Percentiles rank a stretch among this genome's conserved stretches.
These are phyloP conservation scores for Panthera tigris DNA, from an alignment of 2,113 vertebrate genomes.

Conservation along the genomic window DNA sequence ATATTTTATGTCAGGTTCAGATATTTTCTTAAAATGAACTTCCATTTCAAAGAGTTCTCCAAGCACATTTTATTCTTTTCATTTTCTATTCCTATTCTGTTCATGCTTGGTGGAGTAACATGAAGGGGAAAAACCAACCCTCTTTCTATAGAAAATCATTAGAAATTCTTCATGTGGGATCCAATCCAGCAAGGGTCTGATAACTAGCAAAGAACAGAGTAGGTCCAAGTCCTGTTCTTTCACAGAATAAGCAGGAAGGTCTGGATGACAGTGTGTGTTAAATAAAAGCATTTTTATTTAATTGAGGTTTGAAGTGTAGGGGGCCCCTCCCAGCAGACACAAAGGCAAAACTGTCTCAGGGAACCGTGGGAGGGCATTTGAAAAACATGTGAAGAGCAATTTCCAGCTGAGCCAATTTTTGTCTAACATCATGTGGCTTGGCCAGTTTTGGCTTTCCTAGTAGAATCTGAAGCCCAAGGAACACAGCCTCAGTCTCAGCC, in stretches of 20 bases:
- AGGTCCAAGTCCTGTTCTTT: background rate
- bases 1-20: background rate
- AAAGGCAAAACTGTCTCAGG: constrained; percentile 42
- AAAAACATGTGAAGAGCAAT: constrained; percentile 56
- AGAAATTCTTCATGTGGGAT: background rate
- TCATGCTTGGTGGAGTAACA: background rate
- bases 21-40: background rate
- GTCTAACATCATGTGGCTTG: constrained; percentile 43
- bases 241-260: background rate
- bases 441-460: background rate
- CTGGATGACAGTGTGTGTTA: background rate
- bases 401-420: constrained; percentile 67
- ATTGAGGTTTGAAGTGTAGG: background rate
- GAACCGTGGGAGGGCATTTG: constrained; percentile 19
- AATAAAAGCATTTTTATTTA: constrained; percentile 53
- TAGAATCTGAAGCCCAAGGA: background rate
- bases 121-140: fast-evolving
- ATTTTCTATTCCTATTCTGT: constrained; percentile 15
- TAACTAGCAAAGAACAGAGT: background rate
- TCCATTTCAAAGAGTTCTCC: constrained; percentile 19
- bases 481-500: background rate
- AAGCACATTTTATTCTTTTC: background rate
- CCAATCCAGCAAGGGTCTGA: background rate
- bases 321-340: background rate
- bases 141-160: constrained; percentile 12